Percentiles rank a stretch among this genome's conserved stretches.
Evolutionary conservation across 2,888 invertebrate genomes (phyloP).

Genomic region (Lasioglossum lativentre): DNA sequence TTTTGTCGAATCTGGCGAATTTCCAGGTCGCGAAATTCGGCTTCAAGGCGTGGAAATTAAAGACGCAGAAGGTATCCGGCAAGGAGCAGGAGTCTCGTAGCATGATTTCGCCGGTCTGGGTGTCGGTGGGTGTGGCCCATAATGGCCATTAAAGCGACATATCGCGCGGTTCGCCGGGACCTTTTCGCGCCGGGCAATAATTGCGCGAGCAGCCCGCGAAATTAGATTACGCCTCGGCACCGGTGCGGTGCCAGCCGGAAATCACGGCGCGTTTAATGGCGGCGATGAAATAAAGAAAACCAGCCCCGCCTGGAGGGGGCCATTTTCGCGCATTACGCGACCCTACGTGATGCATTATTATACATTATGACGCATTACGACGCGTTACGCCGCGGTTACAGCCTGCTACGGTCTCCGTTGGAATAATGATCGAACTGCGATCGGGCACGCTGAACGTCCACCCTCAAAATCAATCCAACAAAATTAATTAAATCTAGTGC

Average conservation of each 20-base stretch:
- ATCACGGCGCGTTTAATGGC: slow-evolving; percentile 65
- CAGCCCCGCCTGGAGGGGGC: slow-evolving; percentile 46
- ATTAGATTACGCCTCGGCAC: slow-evolving; percentile 60
- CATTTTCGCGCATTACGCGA: slow-evolving; percentile 66
- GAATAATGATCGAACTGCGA: not conserved
- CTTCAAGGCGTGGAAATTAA: not conserved
- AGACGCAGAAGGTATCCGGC: not conserved
- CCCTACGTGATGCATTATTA: slow-evolving; percentile 66
- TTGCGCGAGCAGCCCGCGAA: slow-evolving; percentile 59
- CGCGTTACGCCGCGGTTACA: slow-evolving; percentile 57
- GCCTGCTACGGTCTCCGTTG: not conserved
- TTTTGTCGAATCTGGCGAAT: not conserved
- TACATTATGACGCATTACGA: slow-evolving; percentile 67
- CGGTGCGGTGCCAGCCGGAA: slow-evolving; percentile 49
- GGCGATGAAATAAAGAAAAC: slow-evolving; percentile 67
- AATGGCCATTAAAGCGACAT: slow-evolving; percentile 44
- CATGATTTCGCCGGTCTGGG: not conserved
- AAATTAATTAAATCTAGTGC: not conserved
- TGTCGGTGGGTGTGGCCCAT: slow-evolving; percentile 28
- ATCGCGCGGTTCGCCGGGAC: slow-evolving; percentile 31
- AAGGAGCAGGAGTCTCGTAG: not conserved
- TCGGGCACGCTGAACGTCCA: not conserved
- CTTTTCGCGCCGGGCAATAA: slow-evolving; percentile 54
- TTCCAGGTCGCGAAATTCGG: not conserved
- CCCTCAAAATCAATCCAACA: not conserved